Evolutionary conservation across 1,140 invertebrate species (phyloP), one percentile per base, ranked within the genome.

Genomic region (Cyphomyrmex costatus): DNA sequence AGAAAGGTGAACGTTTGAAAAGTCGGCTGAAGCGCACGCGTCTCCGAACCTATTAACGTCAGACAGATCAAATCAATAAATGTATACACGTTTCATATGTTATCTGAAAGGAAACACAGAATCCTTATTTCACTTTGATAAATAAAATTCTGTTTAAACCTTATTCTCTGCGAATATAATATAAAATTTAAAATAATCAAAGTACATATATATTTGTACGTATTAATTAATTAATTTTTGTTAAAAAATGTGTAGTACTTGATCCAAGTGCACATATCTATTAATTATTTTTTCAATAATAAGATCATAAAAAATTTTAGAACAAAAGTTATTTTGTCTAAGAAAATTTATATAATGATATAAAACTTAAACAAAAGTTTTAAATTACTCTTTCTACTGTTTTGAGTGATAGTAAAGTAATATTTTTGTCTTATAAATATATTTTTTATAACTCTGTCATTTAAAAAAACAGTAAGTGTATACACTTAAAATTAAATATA

Each of bases 21-120:
- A 60, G 49, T 71, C 51, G 76, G 27, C 60, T 78, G 24, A 65
- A 65, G 42, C 27, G 36, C 79, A 21, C 66, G 65, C 65, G 66
- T 82, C 79, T 82, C 53, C 5, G 53, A 46, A 60, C 3, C 68
- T 30, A 74, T 83, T 83, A 83, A 83, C 53, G 27, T 6, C 58
- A 58, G 66, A 83, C 79, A 49, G 79, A 49, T 74, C 68, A 49
- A 61, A 83, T 24, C 42, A 14, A 24, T 60, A n/a, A 60, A 61
- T 19, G 24, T 61, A 27, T 21, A 14, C 30, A 21, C 3, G 27
- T 33, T 14, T 8, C 36, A 10, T 49, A 14, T 4, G 19, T 30
- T 79, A 8, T 58, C 27, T n/a, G 16, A 12, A n/a, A 71, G 10
- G 42, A 10, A 27, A n/a, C 0, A n/a, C 0, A 56, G 19, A n/a